A percentile compares a stretch with the other conserved stretches of the same genome.
These are phyloP conservation scores for Pyxicephalus adspersus DNA, from an alignment of 2,113 vertebrate species.

Conservation along the genomic window DNA sequence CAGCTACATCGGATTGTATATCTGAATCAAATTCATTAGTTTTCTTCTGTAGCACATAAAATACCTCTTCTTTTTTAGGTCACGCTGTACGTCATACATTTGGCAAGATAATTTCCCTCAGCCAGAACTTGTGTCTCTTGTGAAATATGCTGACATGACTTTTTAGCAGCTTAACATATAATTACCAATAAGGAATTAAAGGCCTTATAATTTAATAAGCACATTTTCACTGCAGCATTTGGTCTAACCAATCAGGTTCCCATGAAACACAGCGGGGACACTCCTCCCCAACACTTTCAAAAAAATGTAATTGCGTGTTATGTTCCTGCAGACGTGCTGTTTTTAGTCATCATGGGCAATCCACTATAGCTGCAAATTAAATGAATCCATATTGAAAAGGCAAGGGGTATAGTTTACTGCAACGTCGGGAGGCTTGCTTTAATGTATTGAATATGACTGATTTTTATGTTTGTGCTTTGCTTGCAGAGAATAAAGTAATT, in stretches of 20 bases:
- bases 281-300: constrained; percentile 17
- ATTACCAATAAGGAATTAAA: constrained; percentile 42
- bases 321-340: constrained; percentile 15
- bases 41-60: too few species aligned
- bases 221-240: constrained; percentile 8
- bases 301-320: constrained; percentile 47
- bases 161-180: constrained; percentile 35
- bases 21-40: too few species aligned
- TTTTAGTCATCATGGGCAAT: not conserved
- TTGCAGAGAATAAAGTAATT: too few species aligned
- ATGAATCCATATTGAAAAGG: not conserved
- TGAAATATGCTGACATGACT: constrained; percentile 33
- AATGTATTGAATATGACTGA: too few species aligned
- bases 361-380: not conserved
- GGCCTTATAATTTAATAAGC: constrained; percentile 22
- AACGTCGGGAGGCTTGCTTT: not conserved
- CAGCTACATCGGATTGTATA: too few species aligned
- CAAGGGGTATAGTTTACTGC: not conserved
- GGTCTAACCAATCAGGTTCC: constrained; percentile 22
- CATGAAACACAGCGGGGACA: not conserved
- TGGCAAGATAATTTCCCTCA: constrained; percentile 13
- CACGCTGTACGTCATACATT: not conserved
- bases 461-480: too few species aligned
- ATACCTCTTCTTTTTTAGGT: too few species aligned
- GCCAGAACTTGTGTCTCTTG: constrained; percentile 3